Base-by-base conservation (phyloP, 1,140 invertebrate species). In the Macrosteles quadrilineatus region DNA sequence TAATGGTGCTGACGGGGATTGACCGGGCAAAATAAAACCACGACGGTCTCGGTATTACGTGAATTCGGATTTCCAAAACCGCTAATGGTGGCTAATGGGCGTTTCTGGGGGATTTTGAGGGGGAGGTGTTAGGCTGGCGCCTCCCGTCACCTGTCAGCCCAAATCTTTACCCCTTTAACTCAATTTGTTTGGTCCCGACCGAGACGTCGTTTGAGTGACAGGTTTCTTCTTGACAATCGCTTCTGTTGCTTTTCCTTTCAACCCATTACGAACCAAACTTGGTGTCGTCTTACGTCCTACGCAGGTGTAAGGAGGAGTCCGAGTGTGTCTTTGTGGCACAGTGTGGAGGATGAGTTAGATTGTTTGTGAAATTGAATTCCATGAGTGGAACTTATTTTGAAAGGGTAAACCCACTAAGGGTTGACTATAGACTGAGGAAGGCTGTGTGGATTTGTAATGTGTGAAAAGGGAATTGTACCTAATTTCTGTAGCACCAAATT, bases 181-280 rank as follows among this genome's bases (percentile, higher is more conserved):
- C 47, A 50, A 50, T 50, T 50, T 50, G 47, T 50, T 19, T 4
- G 17, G 4, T 14, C 32, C 21, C 4, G n/a, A 19, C n/a, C 47
- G 21, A 23, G 47, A n/a, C n/a, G n/a, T n/a, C n/a, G n/a, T n/a
- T n/a, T 50, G 47, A 50, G 6, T 50, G 47, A 50, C 47, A 50
- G 47, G 47, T 50, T 50, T 50, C 47, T 4, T n/a, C 4, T n/a
- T 50, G 3, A 11, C 47, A 50, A 19, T 19, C 47, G 47, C 47
- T n/a, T 50, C 47, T 50, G 47, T 50, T 11, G 47, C 47, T 50
- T 50, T 50, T 50, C 47, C 47, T 50, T 50, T 50, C 47, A 50
- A 36, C 47, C 47, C 47, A 50, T 50, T 50, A 23, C n/a, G n/a
- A 19, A n/a, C 47, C 47, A 50, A 50, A 50, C 47, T 19, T 23